Conservation (phyloP, 2,113 vertebrate genomes). For the Recurvirostra avosetta region DNA sequence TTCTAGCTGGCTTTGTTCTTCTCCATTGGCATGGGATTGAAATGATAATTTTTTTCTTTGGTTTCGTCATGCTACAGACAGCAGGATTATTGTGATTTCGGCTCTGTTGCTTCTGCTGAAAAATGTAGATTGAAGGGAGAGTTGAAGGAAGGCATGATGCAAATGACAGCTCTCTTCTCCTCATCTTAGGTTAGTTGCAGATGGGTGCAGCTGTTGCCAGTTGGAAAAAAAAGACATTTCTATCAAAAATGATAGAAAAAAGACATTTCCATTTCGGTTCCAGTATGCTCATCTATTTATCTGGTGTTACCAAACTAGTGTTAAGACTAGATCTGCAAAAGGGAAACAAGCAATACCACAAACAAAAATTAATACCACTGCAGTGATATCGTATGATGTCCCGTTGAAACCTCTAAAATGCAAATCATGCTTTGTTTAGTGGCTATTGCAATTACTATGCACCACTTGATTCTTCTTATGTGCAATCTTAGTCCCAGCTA, state of each 20-base stretch:
- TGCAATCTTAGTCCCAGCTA: background rate
- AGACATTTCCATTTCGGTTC: background rate
- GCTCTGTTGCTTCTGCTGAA: constrained; percentile 23
- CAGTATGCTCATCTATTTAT: background rate
- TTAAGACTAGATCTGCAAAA: background rate
- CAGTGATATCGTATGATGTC: fast-evolving
- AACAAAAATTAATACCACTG: background rate
- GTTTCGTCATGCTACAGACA: background rate
- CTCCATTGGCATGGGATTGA: background rate
- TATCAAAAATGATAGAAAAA: background rate
- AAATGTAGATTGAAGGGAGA: background rate
- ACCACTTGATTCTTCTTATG: background rate
- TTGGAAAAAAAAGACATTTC: constrained; percentile 3
- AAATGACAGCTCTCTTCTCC: background rate
- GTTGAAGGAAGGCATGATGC: background rate
- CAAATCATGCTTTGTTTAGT: background rate
- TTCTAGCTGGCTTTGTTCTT: background rate
- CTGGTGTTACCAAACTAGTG: background rate
- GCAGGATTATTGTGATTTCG: constrained; percentile 17
- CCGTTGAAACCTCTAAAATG: background rate
- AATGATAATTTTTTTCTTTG: background rate
- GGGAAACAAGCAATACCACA: background rate
- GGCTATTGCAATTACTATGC: background rate
- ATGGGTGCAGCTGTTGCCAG: constrained; percentile 32
- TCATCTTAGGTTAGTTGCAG: constrained; percentile 12